Percentiles rank a stretch among this genome's conserved stretches.
phyloP scores from a whole-genome alignment of 64 coral and sea anemone genomes.

The Dendrophyllia cribrosa region DNA sequence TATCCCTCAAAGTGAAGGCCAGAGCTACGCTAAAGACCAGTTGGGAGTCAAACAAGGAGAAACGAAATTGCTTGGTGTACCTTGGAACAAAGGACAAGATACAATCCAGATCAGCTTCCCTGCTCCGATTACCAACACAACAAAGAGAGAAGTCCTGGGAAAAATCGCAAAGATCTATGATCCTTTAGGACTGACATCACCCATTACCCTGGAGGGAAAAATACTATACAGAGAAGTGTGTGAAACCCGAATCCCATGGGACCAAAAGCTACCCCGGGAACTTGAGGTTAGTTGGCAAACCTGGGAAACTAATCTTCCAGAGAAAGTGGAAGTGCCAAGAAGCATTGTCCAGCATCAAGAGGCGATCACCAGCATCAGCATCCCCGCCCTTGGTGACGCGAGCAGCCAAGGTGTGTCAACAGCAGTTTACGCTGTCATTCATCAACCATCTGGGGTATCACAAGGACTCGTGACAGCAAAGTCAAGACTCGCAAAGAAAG shows the following conservation, averaged over 20 bases:
- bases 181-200: conserved; percentile 59
- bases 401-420: conserved; percentile 20
- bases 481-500: conserved; percentile 63
- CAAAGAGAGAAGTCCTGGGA: conserved; percentile 45
- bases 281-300: conserved; percentile 8
- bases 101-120: conserved; percentile 56
- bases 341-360: conserved; percentile 51
- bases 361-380: conserved; percentile 30
- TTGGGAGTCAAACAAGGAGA: conserved; percentile 63
- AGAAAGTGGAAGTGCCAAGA: conserved; percentile 43
- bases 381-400: conserved; percentile 54
- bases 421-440: conserved; percentile 36
- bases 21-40: conserved; percentile 71
- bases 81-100: conserved; percentile 70
- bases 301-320: conserved; percentile 23
- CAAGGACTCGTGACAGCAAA: conserved; percentile 66
- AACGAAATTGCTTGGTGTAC: conserved; percentile 76
- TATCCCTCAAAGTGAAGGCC: conserved; percentile 16
- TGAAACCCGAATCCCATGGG: conserved; percentile 28
- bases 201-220: conserved; percentile 46
- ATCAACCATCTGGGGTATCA: conserved; percentile 48
- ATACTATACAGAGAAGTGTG: conserved; percentile 49
- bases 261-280: conserved; percentile 45
- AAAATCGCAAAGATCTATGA: conserved; percentile 59
- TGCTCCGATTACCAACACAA: conserved; percentile 19